Conservation (phyloP, 2,113 vertebrate species). For the Tenebrosternarchus preto region DNA sequence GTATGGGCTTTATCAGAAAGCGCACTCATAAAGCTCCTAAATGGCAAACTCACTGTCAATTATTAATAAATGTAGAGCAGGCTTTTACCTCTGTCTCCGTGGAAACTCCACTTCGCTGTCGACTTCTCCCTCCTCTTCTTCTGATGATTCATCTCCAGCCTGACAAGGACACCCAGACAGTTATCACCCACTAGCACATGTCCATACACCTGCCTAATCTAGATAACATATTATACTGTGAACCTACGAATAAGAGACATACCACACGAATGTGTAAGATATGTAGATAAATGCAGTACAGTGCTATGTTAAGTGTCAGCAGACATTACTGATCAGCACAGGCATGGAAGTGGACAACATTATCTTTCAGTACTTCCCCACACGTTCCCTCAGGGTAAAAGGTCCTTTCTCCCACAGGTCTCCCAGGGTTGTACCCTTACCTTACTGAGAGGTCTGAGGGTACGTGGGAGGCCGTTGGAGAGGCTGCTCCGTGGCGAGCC, state of each 20-base stretch:
- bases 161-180: constrained; percentile 62
- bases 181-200: constrained; percentile 33
- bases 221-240: neutral
- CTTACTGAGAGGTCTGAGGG: constrained; percentile 85
- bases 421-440: constrained; percentile 46
- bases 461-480: constrained; percentile 79
- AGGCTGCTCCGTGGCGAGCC: constrained; percentile 70
- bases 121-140: constrained; percentile 97
- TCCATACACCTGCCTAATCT: neutral
- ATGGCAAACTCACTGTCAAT: constrained; percentile 25
- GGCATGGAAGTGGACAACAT: too few species aligned
- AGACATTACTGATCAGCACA: too few species aligned
- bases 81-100: constrained; percentile 90
- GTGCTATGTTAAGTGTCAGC: too few species aligned
- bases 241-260: too few species aligned
- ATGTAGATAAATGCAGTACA: neutral
- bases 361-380: too few species aligned
- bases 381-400: too few species aligned
- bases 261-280: too few species aligned
- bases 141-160: constrained; percentile 94
- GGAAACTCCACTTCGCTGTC: constrained; percentile 99
- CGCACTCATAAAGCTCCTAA: neutral
- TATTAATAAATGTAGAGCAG: constrained; percentile 34
- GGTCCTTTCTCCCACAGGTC: too few species aligned
- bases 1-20: neutral